Percentiles rank a stretch among this genome's conserved stretches.
Conservation (phyloP, 2,113 vertebrate species). For the Pao palembangensis region DNA sequence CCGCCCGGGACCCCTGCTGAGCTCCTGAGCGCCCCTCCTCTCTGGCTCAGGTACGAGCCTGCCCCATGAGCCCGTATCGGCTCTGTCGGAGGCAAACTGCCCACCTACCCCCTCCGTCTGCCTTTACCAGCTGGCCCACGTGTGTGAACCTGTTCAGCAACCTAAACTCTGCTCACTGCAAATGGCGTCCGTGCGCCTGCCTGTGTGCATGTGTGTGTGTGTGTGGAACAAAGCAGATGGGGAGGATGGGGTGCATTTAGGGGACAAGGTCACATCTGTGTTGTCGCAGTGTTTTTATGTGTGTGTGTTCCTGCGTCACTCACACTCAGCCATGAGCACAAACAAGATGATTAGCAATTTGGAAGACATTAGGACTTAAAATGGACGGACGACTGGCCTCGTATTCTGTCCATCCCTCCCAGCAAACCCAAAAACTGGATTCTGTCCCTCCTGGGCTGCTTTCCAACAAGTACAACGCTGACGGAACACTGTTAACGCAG, state of each 20-base stretch:
- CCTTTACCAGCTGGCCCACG: not conserved
- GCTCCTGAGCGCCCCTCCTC: not conserved
- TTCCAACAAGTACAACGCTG: slow-evolving; percentile 41
- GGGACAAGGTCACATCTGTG: slow-evolving; percentile 67
- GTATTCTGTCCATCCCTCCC: slow-evolving; percentile 18
- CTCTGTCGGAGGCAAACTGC: too few species aligned
- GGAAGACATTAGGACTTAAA: slow-evolving; percentile 36
- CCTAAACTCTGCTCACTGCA: slow-evolving; percentile 26
- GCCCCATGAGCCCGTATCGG: too few species aligned
- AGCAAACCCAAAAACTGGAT: slow-evolving; percentile 9
- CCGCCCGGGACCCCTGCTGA: not conserved
- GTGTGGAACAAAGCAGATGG: slow-evolving; percentile 58
- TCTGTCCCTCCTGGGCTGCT: slow-evolving; percentile 34
- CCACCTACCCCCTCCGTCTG: too few species aligned
- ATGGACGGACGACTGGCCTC: slow-evolving; percentile 38
- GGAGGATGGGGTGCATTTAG: slow-evolving; percentile 60
- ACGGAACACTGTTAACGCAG: slow-evolving; percentile 27
- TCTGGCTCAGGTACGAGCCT: too few species aligned
- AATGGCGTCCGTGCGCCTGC: slow-evolving; percentile 12
- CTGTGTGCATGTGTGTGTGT: slow-evolving; percentile 32
- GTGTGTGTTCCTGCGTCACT: slow-evolving; percentile 13
- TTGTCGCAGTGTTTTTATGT: slow-evolving; percentile 28
- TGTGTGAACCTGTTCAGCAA: slow-evolving; percentile 42
- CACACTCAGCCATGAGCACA: slow-evolving; percentile 39
- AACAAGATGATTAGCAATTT: slow-evolving; percentile 58